These are phyloP conservation scores for Uloborus plumipes DNA, from an alignment of 2,888 invertebrate species.

Conservation along the genomic window DNA sequence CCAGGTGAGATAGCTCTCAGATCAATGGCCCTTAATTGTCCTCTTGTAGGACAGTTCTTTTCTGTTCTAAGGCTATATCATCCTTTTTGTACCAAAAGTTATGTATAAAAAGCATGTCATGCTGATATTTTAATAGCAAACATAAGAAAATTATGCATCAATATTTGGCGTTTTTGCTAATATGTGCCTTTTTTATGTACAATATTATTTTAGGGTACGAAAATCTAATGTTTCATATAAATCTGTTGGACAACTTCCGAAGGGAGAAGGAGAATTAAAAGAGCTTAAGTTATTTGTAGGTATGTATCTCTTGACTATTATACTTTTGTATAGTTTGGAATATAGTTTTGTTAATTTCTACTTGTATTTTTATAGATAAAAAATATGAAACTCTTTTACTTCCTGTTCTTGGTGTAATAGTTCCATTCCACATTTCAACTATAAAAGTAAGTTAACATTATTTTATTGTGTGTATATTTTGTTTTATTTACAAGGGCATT, in stretches of 20 bases:
- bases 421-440: slow-evolving; percentile 98
- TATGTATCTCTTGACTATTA: slow-evolving; percentile 73
- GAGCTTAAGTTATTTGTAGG: slow-evolving; percentile 95
- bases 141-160: too few species aligned
- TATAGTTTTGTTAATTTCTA: neutral
- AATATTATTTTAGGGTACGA: slow-evolving; percentile 75
- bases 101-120: too few species aligned
- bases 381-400: slow-evolving; percentile 99
- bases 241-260: slow-evolving; percentile 90
- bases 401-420: slow-evolving; percentile 95
- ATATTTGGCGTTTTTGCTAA: too few species aligned
- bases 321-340: neutral
- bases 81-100: too few species aligned
- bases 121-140: too few species aligned
- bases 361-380: slow-evolving; percentile 78
- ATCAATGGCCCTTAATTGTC: too few species aligned
- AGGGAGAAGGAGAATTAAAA: slow-evolving; percentile 90
- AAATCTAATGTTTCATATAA: slow-evolving; percentile 98
- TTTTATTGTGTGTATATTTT: too few species aligned
- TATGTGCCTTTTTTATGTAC: neutral
- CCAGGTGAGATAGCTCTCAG: too few species aligned
- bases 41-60: too few species aligned
- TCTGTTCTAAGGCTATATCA: too few species aligned
- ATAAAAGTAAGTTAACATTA: slow-evolving; percentile 78
- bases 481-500: too few species aligned